Conservation (phyloP, 2,797 vertebrate genomes). For the Etheostoma perlongum region DNA sequence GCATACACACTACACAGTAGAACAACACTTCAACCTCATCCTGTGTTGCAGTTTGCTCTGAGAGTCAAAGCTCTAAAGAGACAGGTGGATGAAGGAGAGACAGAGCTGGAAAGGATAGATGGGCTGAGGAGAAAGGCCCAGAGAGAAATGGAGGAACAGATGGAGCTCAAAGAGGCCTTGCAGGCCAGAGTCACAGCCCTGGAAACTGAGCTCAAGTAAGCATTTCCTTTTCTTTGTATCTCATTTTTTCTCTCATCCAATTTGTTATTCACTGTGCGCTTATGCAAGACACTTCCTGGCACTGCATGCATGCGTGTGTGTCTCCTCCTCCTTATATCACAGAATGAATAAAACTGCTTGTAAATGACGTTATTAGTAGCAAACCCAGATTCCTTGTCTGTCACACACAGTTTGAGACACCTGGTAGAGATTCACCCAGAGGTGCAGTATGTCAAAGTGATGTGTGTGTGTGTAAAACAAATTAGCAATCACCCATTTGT, state of each 20-base stretch:
- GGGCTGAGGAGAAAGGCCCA: slow-evolving; percentile 89
- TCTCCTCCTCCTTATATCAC: slow-evolving; percentile 21
- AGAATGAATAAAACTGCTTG: slow-evolving; percentile 17
- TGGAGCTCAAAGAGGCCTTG: slow-evolving; percentile 91
- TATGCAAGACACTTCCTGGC: slow-evolving; percentile 41
- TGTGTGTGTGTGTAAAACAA: slow-evolving; percentile 33
- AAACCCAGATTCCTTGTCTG: slow-evolving; percentile 31
- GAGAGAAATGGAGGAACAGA: slow-evolving; percentile 94
- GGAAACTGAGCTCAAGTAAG: slow-evolving; percentile 93
- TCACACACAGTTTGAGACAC: slow-evolving; percentile 39
- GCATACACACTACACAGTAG: not conserved
- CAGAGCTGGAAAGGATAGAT: slow-evolving; percentile 93
- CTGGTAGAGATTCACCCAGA: slow-evolving; percentile 33
- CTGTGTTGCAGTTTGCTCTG: slow-evolving; percentile 86
- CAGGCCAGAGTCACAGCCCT: slow-evolving; percentile 88
- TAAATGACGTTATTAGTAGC: slow-evolving; percentile 27
- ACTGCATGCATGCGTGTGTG: not conserved
- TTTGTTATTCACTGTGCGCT: slow-evolving; percentile 37
- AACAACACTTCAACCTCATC: not conserved
- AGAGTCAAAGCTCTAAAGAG: slow-evolving; percentile 96
- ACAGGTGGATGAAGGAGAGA: slow-evolving; percentile 95
- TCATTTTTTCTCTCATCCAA: slow-evolving; percentile 4
- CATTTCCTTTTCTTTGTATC: slow-evolving; percentile 7
- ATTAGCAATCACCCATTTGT: slow-evolving; percentile 32
- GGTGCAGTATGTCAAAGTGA: slow-evolving; percentile 42